These are phyloP conservation scores for Drosophila pseudotalamancana DNA, from an alignment of 2,888 invertebrate species.

Conservation along the genomic window DNA sequence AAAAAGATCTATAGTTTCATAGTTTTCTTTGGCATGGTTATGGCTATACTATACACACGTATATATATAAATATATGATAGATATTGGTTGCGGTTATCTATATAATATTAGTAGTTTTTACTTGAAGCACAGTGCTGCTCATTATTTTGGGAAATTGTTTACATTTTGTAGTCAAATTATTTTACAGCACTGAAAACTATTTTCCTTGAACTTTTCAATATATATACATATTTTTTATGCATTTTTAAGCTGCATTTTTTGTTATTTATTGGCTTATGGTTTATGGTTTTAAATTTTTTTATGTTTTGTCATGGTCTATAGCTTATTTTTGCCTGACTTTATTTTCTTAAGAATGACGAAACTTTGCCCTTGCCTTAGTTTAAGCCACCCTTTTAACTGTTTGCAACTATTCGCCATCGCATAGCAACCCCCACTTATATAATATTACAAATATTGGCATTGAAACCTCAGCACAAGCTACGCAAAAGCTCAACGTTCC, in stretches of 20 bases:
- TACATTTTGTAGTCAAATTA: slow-evolving; percentile 1
- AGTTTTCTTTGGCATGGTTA: slow-evolving; percentile 69
- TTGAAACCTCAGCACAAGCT: slow-evolving; percentile 30
- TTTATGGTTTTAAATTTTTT: slow-evolving; percentile 33
- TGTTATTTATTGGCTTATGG: slow-evolving; percentile 20
- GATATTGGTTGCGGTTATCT: slow-evolving; percentile 43
- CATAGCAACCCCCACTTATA: slow-evolving; percentile 9
- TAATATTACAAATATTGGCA: slow-evolving; percentile 30
- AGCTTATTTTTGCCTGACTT: slow-evolving; percentile 23
- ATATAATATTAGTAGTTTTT: neutral
- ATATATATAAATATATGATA: slow-evolving; percentile 1
- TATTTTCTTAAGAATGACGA: slow-evolving; percentile 6
- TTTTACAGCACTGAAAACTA: too few relatives aligned
- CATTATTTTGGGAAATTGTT: neutral
- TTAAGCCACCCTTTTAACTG: slow-evolving; percentile 17
- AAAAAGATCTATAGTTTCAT: slow-evolving; percentile 34
- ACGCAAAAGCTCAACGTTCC: slow-evolving; percentile 64
- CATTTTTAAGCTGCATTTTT: slow-evolving; percentile 2
- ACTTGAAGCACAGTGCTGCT: neutral
- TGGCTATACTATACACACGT: slow-evolving; percentile 28
- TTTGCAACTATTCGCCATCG: neutral
- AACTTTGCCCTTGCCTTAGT: slow-evolving; percentile 19
- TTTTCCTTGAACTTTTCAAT: neutral
- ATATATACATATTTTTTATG: neutral
- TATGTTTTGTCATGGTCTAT: slow-evolving; percentile 3